Base-by-base conservation (phyloP, 2,113 vertebrate species). In the Bufo gargarizans region DNA sequence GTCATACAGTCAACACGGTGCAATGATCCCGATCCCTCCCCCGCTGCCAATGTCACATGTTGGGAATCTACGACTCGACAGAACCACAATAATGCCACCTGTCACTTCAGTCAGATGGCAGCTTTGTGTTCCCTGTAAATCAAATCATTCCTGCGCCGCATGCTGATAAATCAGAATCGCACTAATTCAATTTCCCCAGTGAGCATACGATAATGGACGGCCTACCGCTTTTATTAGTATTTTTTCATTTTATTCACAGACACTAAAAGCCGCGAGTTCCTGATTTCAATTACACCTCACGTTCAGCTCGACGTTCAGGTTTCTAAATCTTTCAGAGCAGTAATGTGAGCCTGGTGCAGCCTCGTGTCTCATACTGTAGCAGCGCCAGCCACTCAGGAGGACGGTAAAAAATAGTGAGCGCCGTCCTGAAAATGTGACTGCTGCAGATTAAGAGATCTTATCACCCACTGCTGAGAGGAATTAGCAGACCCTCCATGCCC, bases 361-460 rank as follows among this genome's bases (percentile, higher is more conserved):
- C 33, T 13, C 17, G n/a, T 14, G 82, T 58, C 65, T 53, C n/a
- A 33, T 55, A 55, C 33, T 17, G 43, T 56, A 49, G 53, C n/a
- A 11, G 47, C 20, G 13, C 63, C 82, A 6, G 19, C n/a, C 19
- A 10, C 5, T 11, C 65, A 76, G 22, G 53, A 76, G 56, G 16
- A 76, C 19, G 16, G 47, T 10, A 11, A 86, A 49, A 77, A 74
- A 85, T 58, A 71, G 16, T 12, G 12, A 47, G 20, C 71, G 17
- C 20, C 67, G 20, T n/a, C 56, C 50, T 11, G 69, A 10, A 76
- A 85, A 74, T 20, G 71, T 77, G 53, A 58, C 33, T 4, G 71
- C 71, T 61, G 84, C 71, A 61, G 84, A 86, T 86, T 86, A 77
- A 61, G 84, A 86, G 55, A 86, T 77, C 22, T 86, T 86, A 86